Evolutionary conservation across 2,888 invertebrate species (phyloP), one percentile per base, ranked within the genome.

Genomic region (Scaeva pyrastri): DNA sequence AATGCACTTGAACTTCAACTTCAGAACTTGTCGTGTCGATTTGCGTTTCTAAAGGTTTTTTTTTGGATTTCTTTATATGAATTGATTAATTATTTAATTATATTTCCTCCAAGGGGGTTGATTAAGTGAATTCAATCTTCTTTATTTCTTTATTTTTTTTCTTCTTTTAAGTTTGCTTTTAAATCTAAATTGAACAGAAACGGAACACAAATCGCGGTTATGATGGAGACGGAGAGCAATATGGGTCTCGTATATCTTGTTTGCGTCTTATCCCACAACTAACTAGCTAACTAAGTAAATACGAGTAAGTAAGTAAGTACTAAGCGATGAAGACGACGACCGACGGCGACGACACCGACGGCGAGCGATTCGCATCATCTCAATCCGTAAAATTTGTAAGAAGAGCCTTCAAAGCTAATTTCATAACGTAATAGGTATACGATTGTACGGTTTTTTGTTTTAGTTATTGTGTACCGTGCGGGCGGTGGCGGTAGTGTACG

Each of bases 401-500:
- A 88, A 88, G 89, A 90, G 89, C 89, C 89, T 90, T 90, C 89
- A 88, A 88, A 86, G 88, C 77, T 88, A 88, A 89, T 90, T 88
- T 89, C 85, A 85, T 78, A 68, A 74, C 50, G 56, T 71, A 71
- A 71, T 71, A n/a, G n/a, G n/a, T n/a, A 41, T 72, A 56, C 68
- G 62, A 43, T 48, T 56, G 62, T 26, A 21, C 31, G n/a, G 58
- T 55, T 48, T 72, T 16, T 70, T 48, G 50, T 19, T 80, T 23
- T 62, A 70, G 31, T 64, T 56, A 45, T 50, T 21, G 11, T 56
- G 19, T 62, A 36, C 31, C 31, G 31, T 31, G 6, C 8, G 5
- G 6, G 8, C 8, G 6, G 31, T 31, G 8, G 6, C 8, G 1
- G 31, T 31, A 31, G 31, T 31, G 31, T 31, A 31, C 2, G 31